Conservation (phyloP, 2,113 vertebrate genomes). For the Phrynocephalus versicolor region DNA sequence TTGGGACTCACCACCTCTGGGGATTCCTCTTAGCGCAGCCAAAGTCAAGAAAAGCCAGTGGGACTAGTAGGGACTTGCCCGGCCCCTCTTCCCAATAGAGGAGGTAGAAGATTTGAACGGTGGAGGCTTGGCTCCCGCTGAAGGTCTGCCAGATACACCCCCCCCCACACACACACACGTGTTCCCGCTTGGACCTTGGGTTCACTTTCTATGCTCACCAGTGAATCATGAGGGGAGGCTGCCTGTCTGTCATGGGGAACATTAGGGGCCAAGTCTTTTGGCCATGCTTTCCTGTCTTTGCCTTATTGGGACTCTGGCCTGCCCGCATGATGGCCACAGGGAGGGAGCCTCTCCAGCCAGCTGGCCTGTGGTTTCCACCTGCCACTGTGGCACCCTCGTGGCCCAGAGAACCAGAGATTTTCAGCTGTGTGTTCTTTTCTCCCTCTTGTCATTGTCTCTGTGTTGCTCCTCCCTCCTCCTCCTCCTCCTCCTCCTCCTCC, state of each 20-base stretch:
- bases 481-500: constrained; percentile 52
- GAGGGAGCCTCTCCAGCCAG: not conserved
- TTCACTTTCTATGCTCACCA: no score
- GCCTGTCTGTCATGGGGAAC: not conserved
- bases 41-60: not conserved
- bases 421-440: constrained; percentile 73
- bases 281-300: not conserved
- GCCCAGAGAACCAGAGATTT: constrained; percentile 47
- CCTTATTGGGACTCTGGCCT: not conserved
- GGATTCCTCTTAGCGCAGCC: not conserved
- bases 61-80: not conserved
- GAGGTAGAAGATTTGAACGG: no score
- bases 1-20: not conserved
- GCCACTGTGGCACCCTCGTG: not conserved
- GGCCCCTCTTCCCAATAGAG: no score
- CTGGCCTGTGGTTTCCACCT: not conserved
- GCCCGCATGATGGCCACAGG: no score
- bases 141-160: no score
- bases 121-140: not conserved
- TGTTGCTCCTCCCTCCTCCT: constrained; percentile 76
- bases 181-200: no score
- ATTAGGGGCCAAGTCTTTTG: no score
- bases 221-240: no score
- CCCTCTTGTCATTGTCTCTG: constrained; percentile 43
- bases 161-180: no score